A percentile compares a stretch with the other conserved stretches of the same genome.
These are phyloP conservation scores for Tupiocoris notatus DNA, from an alignment of 2,888 invertebrate genomes.

Conservation along the genomic window DNA sequence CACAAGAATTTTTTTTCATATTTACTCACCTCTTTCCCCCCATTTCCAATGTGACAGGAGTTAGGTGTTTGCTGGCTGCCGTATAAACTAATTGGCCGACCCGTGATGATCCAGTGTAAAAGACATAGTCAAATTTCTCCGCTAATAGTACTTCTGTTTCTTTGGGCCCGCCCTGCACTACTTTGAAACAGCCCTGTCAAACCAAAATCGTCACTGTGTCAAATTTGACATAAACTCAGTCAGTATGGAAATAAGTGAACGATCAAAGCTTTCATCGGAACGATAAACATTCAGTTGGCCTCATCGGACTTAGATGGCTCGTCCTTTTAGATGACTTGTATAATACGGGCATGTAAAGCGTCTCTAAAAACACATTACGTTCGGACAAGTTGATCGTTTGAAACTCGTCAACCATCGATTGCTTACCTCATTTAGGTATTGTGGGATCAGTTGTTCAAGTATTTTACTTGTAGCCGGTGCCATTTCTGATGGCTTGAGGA, in stretches of 20 bases:
- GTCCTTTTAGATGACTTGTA: too few relatives aligned
- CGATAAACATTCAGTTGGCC: too few relatives aligned
- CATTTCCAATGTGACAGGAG: slow-evolving; percentile 90
- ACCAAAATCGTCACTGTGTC: too few relatives aligned
- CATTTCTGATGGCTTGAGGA: slow-evolving; percentile 91
- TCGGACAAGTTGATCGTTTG: too few relatives aligned
- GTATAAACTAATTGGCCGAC: slow-evolving; percentile 85
- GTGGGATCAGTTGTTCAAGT: slow-evolving; percentile 74
- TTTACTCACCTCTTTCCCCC: slow-evolving; percentile 71
- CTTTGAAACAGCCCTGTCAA: slow-evolving; percentile 72
- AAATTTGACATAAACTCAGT: too few relatives aligned
- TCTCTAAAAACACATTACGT: too few relatives aligned
- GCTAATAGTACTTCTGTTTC: slow-evolving; percentile 84
- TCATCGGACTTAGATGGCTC: too few relatives aligned
- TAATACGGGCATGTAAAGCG: too few relatives aligned
- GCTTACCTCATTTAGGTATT: slow-evolving; percentile 76
- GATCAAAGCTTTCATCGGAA: too few relatives aligned
- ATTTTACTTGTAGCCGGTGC: slow-evolving; percentile 70
- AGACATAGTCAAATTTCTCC: slow-evolving; percentile 92
- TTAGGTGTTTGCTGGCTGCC: slow-evolving; percentile 86
- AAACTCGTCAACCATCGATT: too few relatives aligned
- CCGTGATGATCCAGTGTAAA: slow-evolving; percentile 85
- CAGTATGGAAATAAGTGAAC: too few relatives aligned
- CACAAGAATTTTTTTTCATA: background rate
- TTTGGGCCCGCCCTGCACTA: slow-evolving; percentile 76